These are phyloP conservation scores for Aptenodytes forsteri DNA, from an alignment of 2,113 vertebrate genomes.

Conservation along the genomic window DNA sequence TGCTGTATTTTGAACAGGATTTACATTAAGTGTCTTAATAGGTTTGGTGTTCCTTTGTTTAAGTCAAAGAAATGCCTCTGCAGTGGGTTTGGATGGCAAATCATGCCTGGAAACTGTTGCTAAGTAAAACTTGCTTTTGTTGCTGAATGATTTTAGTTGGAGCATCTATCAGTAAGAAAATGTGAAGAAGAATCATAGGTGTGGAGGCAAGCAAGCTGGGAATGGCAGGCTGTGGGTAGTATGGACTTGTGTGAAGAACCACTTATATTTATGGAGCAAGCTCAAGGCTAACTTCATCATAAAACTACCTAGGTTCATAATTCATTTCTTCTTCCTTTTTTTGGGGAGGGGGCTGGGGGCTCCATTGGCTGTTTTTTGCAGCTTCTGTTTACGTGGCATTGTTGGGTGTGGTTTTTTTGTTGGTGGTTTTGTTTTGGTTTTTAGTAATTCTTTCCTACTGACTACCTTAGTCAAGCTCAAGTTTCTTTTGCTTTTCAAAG, in stretches of 20 bases:
- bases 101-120: conserved; percentile 38
- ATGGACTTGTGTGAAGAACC: neutral
- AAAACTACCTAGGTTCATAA: neutral
- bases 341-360: accelerated
- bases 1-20: neutral
- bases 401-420: neutral
- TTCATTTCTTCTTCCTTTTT: accelerated
- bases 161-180: neutral
- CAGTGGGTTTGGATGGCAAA: neutral
- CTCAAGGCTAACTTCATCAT: neutral
- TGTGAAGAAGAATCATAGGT: neutral
- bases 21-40: neutral
- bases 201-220: neutral
- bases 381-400: neutral
- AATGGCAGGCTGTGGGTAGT: neutral
- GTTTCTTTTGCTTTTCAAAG: neutral
- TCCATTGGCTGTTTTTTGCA: neutral
- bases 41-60: neutral
- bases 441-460: neutral
- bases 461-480: neutral
- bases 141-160: neutral
- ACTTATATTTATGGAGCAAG: neutral
- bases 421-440: neutral
- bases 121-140: neutral
- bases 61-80: neutral